Conservation (phyloP, 2,797 vertebrate species). For the Sphenopsis melanotis region DNA sequence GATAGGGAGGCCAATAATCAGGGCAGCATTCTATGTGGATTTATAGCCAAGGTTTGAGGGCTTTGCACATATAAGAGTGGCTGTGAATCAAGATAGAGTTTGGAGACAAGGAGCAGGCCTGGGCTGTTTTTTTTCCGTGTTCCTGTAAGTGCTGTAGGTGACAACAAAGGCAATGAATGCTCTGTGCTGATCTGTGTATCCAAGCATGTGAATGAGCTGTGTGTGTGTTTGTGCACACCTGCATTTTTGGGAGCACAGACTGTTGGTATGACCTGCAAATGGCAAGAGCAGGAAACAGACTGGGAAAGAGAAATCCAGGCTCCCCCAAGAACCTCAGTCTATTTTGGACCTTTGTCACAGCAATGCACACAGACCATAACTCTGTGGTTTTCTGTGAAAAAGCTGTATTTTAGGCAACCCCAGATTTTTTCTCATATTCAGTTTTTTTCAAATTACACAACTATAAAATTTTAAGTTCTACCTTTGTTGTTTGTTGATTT, state of each 20-base stretch:
- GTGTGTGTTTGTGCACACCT: rapidly evolving
- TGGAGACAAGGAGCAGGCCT: background rate
- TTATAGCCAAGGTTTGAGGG: background rate
- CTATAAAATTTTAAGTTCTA: background rate
- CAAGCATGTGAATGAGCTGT: rapidly evolving
- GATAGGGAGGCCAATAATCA: background rate
- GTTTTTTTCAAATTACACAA: background rate
- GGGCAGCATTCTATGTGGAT: background rate
- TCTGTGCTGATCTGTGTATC: background rate
- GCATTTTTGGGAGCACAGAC: background rate
- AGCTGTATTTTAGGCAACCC: background rate
- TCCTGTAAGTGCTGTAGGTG: background rate
- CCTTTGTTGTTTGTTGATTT: background rate
- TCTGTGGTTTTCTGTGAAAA: background rate
- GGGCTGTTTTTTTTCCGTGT: background rate
- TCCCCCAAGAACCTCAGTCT: background rate
- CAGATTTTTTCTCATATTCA: background rate
- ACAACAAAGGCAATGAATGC: background rate
- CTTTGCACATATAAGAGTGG: background rate
- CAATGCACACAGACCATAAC: background rate
- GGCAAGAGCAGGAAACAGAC: background rate
- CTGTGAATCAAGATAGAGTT: background rate
- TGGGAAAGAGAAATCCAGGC: background rate
- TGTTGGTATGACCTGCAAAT: rapidly evolving
- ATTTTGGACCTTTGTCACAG: background rate